Percentiles rank a stretch among this genome's conserved stretches.
Conservation (phyloP, 2,113 vertebrate species). For the Lepus timidus region DNA sequence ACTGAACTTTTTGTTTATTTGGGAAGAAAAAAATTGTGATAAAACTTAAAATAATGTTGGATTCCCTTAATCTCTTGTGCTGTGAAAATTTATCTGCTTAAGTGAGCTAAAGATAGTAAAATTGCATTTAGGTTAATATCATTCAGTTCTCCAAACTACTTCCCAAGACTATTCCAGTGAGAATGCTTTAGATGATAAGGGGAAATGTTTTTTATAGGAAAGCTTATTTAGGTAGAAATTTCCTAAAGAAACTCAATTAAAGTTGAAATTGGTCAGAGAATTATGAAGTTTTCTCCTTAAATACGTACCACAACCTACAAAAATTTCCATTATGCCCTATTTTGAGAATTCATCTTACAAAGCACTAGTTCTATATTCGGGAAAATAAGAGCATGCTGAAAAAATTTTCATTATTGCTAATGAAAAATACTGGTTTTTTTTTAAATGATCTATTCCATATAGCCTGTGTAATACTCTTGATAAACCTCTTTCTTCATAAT, state of each 20-base stretch:
- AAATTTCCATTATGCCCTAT: slow-evolving; percentile 36
- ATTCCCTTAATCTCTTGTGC: background rate
- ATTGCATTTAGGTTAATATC: slow-evolving; percentile 68
- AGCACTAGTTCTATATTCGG: background rate
- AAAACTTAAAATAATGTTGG: slow-evolving; percentile 32
- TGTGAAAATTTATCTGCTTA: slow-evolving; percentile 40
- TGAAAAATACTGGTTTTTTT: slow-evolving; percentile 38
- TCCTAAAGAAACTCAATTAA: slow-evolving; percentile 64
- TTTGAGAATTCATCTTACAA: slow-evolving; percentile 50
- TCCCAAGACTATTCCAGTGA: slow-evolving; percentile 41
- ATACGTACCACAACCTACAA: background rate
- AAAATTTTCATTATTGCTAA: slow-evolving; percentile 31
- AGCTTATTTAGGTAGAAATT: slow-evolving; percentile 60
- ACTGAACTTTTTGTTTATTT: slow-evolving; percentile 30
- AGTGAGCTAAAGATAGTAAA: slow-evolving; percentile 73
- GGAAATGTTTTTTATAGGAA: slow-evolving; percentile 46
- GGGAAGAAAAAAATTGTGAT: background rate
- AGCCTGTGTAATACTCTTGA: background rate
- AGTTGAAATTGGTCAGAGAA: slow-evolving; percentile 62
- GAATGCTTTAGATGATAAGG: slow-evolving; percentile 51
- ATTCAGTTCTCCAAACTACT: slow-evolving; percentile 52
- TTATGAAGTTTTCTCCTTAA: slow-evolving; percentile 61
- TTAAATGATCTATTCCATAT: background rate
- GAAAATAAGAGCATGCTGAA: background rate
- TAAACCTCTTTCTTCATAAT: slow-evolving; percentile 42